Conservation (phyloP, 2,797 vertebrate species). For the Sebastes oblongus region DNA sequence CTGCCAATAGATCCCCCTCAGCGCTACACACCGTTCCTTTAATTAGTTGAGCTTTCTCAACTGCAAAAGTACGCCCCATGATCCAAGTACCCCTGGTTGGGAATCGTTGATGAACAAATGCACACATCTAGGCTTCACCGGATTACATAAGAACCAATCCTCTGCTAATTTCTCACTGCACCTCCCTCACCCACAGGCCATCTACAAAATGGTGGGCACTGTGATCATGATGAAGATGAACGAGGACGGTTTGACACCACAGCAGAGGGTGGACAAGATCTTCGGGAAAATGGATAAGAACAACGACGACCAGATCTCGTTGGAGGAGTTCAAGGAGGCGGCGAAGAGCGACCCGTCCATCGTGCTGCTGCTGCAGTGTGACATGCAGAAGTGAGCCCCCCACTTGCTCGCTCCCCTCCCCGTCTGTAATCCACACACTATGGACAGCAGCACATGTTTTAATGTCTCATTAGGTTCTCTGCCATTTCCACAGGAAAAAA, state of each 20-base stretch:
- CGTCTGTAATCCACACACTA: constrained; percentile 76
- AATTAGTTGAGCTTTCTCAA: no score
- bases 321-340: constrained; percentile 98
- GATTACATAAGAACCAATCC: constrained; percentile 28
- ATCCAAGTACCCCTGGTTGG: background rate
- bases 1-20: no score
- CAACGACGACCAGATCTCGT: constrained; percentile 96
- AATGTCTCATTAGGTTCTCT: constrained; percentile 97
- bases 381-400: constrained; percentile 94
- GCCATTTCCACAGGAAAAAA: constrained; percentile 89
- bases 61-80: background rate
- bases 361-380: constrained; percentile 97
- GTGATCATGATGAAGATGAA: constrained; percentile 99
- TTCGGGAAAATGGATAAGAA: constrained; percentile 99
- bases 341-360: constrained; percentile 97
- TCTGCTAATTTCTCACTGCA: constrained; percentile 39
- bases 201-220: constrained; percentile 99
- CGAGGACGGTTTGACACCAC: constrained; percentile 93
- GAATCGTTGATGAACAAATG: constrained; percentile 3
- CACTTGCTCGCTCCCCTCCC: constrained; percentile 25
- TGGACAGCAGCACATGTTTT: constrained; percentile 94
- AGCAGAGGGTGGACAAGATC: constrained; percentile 97
- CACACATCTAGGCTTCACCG: constrained; percentile 2
- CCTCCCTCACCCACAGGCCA: constrained; percentile 83
- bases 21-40: no score